phyloP scores from a whole-genome alignment of 1,140 invertebrate species.

The Solenopsis fugax region DNA sequence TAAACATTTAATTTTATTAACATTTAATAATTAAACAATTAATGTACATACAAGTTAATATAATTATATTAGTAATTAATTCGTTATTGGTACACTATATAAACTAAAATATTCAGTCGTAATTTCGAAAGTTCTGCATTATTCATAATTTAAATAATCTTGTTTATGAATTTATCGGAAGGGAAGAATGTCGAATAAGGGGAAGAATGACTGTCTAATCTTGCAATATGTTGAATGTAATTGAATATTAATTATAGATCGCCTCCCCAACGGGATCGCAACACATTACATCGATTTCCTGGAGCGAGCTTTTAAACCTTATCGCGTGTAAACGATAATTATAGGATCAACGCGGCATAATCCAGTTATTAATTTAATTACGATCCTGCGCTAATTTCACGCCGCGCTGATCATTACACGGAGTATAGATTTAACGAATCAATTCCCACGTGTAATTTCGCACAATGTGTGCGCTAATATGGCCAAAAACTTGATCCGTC shows the following conservation, averaged over 20 bases:
- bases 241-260: conserved; percentile 55
- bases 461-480: conserved; percentile 27
- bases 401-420: conserved; percentile 60
- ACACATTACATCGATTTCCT: conserved; percentile 58
- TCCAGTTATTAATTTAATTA: conserved; percentile 65
- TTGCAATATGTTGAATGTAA: conserved; percentile 57
- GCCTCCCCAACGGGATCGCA: conserved; percentile 33
- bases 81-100: background rate
- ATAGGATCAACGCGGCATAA: conserved; percentile 57
- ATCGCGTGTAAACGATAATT: conserved; percentile 64
- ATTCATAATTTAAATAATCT: background rate
- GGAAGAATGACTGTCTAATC: conserved; percentile 22
- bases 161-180: background rate
- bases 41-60: background rate
- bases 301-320: conserved; percentile 63
- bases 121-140: background rate
- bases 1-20: background rate
- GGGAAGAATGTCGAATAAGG: background rate
- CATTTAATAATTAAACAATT: background rate
- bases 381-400: conserved; percentile 61
- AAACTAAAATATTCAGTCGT: background rate
- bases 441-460: conserved; percentile 57
- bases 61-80: background rate
- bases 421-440: conserved; percentile 63
- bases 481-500: conserved; percentile 51